phyloP scores from a whole-genome alignment of 2,888 invertebrate genomes.

The Drosophila greeni region DNA sequence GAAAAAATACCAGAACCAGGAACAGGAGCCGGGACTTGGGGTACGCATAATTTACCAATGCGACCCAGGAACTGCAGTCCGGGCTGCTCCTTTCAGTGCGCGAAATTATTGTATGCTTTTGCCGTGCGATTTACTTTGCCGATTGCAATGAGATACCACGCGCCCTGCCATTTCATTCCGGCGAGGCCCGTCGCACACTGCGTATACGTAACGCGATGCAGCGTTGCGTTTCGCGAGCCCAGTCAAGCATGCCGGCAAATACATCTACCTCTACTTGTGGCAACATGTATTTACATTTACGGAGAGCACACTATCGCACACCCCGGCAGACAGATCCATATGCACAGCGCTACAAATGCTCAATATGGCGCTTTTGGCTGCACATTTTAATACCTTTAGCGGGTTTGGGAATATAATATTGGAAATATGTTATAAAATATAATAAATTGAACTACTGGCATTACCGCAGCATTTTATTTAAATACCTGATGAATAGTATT shows the following conservation, averaged over 20 bases:
- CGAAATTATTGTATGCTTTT: conserved; percentile 58
- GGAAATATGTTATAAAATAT: too few relatives aligned
- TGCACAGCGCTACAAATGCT: conserved; percentile 34
- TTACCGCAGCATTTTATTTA: too few relatives aligned
- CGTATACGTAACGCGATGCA: conserved; percentile 56
- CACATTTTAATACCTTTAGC: conserved; percentile 36
- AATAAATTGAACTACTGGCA: too few relatives aligned
- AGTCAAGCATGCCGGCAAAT: conserved; percentile 56
- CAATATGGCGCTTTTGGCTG: conserved; percentile 47
- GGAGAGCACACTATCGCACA: conserved; percentile 10
- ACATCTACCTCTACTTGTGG: conserved; percentile 47
- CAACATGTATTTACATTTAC: conserved; percentile 37
- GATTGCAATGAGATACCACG: conserved; percentile 52
- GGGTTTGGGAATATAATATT: neutral
- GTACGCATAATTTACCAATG: conserved; percentile 65
- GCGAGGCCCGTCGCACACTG: conserved; percentile 42
- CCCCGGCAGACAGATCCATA: conserved; percentile 21
- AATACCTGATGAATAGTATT: too few relatives aligned
- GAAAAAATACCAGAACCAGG: neutral
- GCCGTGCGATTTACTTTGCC: conserved; percentile 61
- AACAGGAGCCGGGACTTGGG: conserved; percentile 6
- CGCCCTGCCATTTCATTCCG: conserved; percentile 30
- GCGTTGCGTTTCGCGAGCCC: conserved; percentile 33
- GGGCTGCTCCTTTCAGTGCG: conserved; percentile 36
- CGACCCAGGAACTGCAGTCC: conserved; percentile 26